phyloP scores from a whole-genome alignment of 2,113 vertebrate genomes.

The Brienomyrus longianalis region DNA sequence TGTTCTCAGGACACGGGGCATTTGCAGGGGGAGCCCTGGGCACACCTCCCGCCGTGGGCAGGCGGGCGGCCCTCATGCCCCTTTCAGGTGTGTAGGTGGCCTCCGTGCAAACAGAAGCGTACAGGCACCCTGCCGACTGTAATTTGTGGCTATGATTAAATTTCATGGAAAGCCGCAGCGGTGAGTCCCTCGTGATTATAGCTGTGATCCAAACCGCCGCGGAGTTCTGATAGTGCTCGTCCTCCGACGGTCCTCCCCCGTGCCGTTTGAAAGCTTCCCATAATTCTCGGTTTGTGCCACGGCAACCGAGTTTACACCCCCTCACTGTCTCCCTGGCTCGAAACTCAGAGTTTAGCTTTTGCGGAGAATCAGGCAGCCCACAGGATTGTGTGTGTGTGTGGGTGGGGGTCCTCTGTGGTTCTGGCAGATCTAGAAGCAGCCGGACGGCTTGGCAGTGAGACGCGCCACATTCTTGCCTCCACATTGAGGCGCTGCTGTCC shows the following conservation, averaged over 20 bases:
- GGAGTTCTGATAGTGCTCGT: not conserved
- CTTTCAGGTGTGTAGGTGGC: not conserved
- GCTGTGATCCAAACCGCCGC: not conserved
- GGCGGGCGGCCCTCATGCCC: not conserved
- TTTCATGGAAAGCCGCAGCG: not conserved
- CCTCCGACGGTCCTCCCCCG: not conserved
- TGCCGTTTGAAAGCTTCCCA: not conserved
- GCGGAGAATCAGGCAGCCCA: not conserved
- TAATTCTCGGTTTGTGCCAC: not conserved
- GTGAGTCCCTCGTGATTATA: not conserved
- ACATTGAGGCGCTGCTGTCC: not conserved
- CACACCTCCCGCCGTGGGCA: not conserved
- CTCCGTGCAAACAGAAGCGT: not conserved
- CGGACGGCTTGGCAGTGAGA: not conserved
- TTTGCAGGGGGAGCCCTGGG: not conserved
- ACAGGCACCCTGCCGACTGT: not conserved
- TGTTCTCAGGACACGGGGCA: not conserved
- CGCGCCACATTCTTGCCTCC: not conserved
- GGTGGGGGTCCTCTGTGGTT: not conserved
- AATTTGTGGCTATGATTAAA: conserved; percentile 1
- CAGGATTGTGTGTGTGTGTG: not conserved
- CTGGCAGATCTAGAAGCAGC: not conserved
- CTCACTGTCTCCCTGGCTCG: not conserved
- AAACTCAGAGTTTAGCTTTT: not conserved
- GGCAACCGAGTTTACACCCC: not conserved